Evolutionary conservation across 2,797 vertebrate species (phyloP), one percentile per base, ranked within the genome.

Genomic region (Notolepis coatsorum): DNA sequence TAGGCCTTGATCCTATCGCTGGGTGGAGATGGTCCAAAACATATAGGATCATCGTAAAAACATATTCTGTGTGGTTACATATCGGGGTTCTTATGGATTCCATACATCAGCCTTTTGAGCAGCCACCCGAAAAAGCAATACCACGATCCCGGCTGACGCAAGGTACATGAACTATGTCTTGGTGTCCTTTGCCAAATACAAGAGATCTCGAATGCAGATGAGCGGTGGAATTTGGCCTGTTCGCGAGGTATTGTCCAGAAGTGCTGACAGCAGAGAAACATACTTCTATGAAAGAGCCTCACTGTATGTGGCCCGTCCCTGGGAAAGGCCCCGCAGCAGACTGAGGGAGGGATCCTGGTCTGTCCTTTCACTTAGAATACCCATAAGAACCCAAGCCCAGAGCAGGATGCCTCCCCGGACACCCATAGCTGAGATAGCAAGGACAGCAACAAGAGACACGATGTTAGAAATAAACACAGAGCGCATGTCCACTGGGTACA

Each of bases 301-400:
- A 71, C 73, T 79, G 67, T 62, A 61, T 73, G 56, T 73, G 81
- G 81, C 77, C 66, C 54, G 63, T 71, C 51, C 49, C 86, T 93
- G 91, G 85, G 86, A 92, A 92, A 92, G 74, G 73, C 66, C 85
- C 92, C 61, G 68, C 65, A 62, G 71, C 58, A 71, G 81, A 76
- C 61, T 53, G 65, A 71, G 71, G 76, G 79, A 84, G 84, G 72
- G 58, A 77, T 73, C 56, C 79, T 65, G 66, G 58, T 48, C 87
- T 91, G 92, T 73, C 52, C 82, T 91, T 91, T 85, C 80, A 86
- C 87, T 93, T 84, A 87, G 80, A 83, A 88, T 84, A 77, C 66
- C 74, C 72, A 87, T 85, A 88, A 88, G 75, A 86, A 84, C 85
- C 81, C 75, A 68, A 88, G 66, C 74, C 63, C 77, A 30, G 68